Base-by-base conservation (phyloP, 2,113 vertebrate species). In the Takifugu flavidus region DNA sequence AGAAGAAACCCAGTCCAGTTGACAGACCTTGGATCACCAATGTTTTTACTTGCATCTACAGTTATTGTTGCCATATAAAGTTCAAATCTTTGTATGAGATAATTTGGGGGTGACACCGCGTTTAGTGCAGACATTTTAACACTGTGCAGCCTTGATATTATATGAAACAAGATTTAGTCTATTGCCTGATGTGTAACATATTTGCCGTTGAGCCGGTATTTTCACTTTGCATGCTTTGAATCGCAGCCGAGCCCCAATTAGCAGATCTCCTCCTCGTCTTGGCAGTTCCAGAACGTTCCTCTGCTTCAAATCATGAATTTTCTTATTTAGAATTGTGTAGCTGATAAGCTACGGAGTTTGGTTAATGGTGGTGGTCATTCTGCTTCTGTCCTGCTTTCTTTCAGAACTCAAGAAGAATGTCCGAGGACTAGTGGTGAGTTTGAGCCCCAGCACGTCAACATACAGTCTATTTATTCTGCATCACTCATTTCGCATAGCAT, bases 391-490 rank as follows among this genome's bases (percentile, higher is more conserved):
- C 43, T 12, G 12, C 65, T 57, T 62, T 10, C 62, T 49, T 49
- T 8, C 70, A 83, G 80, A 28, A 20, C 61, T 46, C 15, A 52
- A 29, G 14, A 61, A 51, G 70, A 66, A 14, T 74, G 59, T 46
- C 2, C 63, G 70, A 13, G 65, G 29, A 26, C 6, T 61, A 82
- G 78, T 74, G 74, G 83, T 86, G 45, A 44, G 80, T 82, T 11
- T 7, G 31, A 49, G 27, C 58, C 42, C 59, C 49, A 53, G 20
- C 2, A 42, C 2, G 1, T 39, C 34, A 39, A 10, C 34, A 39
- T 7, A 34, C 34, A 39, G 34, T 11, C 34, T 39, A 10, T 39
- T 10, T 39, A 11, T 7, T 39, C 11, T 39, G 34, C 20, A 20
- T 20, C 20, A 20, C 20, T 20, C 20, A 20, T 20, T 20, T 20